These are phyloP conservation scores for Actinia tenebrosa DNA, from an alignment of 64 coral and sea anemone species.

Conservation along the genomic window DNA sequence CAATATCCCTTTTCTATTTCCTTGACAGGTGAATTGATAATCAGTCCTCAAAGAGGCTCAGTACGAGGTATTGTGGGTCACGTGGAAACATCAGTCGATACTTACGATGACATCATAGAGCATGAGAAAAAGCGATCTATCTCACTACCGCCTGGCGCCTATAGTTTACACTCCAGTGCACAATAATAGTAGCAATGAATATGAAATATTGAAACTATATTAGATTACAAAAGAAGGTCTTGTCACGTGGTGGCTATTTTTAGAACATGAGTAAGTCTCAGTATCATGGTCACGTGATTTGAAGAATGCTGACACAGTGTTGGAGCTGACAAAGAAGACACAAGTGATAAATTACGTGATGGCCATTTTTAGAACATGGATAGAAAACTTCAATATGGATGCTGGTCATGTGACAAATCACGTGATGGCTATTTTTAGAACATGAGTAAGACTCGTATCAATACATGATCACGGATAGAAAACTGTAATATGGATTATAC, in stretches of 20 bases:
- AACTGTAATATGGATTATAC: not conserved
- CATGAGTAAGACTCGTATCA: not conserved
- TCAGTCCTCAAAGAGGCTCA: conserved; percentile 74
- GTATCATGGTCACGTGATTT: no score
- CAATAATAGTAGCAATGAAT: not conserved
- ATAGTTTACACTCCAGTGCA: not conserved
- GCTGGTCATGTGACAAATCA: not conserved
- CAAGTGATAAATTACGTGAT: not conserved
- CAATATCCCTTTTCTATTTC: not conserved
- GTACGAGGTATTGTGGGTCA: conserved; percentile 92
- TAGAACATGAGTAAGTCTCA: not conserved
- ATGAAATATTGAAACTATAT: not conserved
- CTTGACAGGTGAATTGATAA: conserved; percentile 74
- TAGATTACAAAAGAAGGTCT: no score
- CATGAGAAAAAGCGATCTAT: conserved; percentile 26
- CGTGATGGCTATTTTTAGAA: not conserved
- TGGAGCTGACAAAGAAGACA: not conserved
- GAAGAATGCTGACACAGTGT: no score
- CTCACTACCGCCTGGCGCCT: conserved; percentile 6
- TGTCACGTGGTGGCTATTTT: not conserved
- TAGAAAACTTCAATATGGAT: not conserved
- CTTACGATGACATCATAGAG: conserved; percentile 70
- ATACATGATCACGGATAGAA: not conserved
- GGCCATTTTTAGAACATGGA: not conserved
- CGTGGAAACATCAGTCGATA: conserved; percentile 81